phyloP scores from a whole-genome alignment of 2,113 vertebrate genomes.

The Peromyscus californicus region DNA sequence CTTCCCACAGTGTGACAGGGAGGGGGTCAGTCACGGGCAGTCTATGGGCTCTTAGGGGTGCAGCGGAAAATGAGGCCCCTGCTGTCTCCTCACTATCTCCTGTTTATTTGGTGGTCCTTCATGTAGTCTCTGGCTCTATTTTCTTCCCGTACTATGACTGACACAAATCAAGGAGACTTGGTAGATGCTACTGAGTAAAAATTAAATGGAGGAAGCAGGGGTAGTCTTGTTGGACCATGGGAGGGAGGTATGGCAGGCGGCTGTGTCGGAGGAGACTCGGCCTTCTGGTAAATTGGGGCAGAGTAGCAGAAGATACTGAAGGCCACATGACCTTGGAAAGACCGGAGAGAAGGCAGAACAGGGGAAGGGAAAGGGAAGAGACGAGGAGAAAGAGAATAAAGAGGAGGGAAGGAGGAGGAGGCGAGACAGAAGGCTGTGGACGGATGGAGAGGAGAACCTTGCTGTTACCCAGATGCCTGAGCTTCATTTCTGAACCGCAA shows the following conservation, averaged over 20 bases:
- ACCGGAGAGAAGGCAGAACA: background rate
- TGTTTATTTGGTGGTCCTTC: background rate
- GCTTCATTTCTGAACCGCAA: background rate
- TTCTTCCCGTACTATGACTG: too few relatives aligned
- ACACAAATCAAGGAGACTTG: fast-evolving
- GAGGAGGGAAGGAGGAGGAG: background rate
- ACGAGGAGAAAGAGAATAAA: background rate
- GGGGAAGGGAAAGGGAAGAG: too few relatives aligned
- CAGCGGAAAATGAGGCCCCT: fast-evolving
- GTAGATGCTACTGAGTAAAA: too few relatives aligned
- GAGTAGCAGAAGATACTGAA: too few relatives aligned
- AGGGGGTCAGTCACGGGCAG: background rate
- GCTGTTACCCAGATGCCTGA: too few relatives aligned
- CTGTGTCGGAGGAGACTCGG: fast-evolving
- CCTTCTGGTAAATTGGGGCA: background rate
- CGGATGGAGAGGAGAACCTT: too few relatives aligned
- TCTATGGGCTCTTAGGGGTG: fast-evolving
- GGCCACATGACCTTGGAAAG: too few relatives aligned
- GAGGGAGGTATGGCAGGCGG: too few relatives aligned
- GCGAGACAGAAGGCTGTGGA: fast-evolving
- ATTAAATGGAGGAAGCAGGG: background rate
- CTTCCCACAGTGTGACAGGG: fast-evolving
- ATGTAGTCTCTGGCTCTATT: fast-evolving
- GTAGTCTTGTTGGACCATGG: fast-evolving
- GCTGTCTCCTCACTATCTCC: too few relatives aligned